Conservation (phyloP, 2,888 invertebrate genomes). For the Yponomeuta cagnagella region DNA sequence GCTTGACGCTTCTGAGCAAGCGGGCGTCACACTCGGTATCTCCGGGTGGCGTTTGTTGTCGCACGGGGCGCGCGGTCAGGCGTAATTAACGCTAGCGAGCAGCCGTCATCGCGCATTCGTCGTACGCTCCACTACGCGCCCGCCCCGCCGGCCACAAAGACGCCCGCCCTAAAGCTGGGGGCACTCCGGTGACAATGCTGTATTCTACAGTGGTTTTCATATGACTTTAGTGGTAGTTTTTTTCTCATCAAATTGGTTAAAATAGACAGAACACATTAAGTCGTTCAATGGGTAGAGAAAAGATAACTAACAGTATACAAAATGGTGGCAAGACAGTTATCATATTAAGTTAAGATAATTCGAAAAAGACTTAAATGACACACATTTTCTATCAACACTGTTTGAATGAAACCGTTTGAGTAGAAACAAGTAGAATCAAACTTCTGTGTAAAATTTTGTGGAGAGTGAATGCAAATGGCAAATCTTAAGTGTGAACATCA, state of each 20-base stretch:
- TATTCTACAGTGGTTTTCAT: background rate
- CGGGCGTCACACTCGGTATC: background rate
- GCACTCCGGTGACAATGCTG: background rate
- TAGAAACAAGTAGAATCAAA: too few species aligned
- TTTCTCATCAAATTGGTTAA: too few species aligned
- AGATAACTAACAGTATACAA: too few species aligned
- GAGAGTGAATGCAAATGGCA: too few species aligned
- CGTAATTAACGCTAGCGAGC: constrained; percentile 57
- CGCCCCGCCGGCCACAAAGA: constrained; percentile 21
- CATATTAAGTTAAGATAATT: too few species aligned
- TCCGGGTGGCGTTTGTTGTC: background rate
- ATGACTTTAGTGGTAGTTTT: background rate
- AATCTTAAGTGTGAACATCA: background rate
- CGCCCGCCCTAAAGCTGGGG: background rate
- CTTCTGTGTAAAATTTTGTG: too few species aligned
- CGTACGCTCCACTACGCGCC: constrained; percentile 37
- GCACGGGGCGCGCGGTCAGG: constrained; percentile 33
- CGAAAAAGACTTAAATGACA: too few species aligned
- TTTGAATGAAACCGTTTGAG: too few species aligned
- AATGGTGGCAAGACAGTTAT: too few species aligned
- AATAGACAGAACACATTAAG: too few species aligned
- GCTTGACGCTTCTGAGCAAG: background rate
- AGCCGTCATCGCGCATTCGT: constrained; percentile 55
- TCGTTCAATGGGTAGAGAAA: too few species aligned
- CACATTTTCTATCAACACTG: too few species aligned